phyloP scores from a whole-genome alignment of 2,888 invertebrate genomes.

The Melanostoma scalare region DNA sequence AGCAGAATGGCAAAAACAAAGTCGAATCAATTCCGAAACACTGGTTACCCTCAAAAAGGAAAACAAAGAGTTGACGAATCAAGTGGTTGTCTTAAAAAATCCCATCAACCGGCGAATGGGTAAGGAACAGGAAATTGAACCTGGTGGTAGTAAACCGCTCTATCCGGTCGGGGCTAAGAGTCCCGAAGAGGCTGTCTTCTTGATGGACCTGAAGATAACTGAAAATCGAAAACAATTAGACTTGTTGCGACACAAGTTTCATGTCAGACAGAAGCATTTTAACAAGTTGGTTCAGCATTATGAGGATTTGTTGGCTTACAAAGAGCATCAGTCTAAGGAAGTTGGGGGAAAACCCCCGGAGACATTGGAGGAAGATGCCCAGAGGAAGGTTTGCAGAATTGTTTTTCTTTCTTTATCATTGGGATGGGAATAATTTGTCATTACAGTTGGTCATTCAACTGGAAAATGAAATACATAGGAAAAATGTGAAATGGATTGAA shows the following conservation, averaged over 20 bases:
- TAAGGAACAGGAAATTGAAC: constrained; percentile 75
- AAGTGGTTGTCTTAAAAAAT: constrained; percentile 82
- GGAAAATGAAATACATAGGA: constrained; percentile 91
- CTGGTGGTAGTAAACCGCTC: constrained; percentile 79
- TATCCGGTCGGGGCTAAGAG: constrained; percentile 83
- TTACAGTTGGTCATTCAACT: constrained; percentile 85
- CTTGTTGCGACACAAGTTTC: constrained; percentile 87
- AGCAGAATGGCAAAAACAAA: constrained; percentile 90
- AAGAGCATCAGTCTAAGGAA: constrained; percentile 81
- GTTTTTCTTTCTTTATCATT: constrained; percentile 68
- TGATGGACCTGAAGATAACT: constrained; percentile 86
- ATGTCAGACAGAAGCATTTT: constrained; percentile 85
- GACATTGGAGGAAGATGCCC: constrained; percentile 84
- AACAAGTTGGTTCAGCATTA: constrained; percentile 85
- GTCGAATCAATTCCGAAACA: constrained; percentile 87
- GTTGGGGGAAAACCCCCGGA: constrained; percentile 80
- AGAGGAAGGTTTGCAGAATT: constrained; percentile 85
- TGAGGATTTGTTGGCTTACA: constrained; percentile 85
- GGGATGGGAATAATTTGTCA: too few relatives aligned
- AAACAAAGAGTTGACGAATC: constrained; percentile 85
- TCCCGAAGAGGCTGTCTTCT: constrained; percentile 82
- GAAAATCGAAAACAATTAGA: constrained; percentile 89
- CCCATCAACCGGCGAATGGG: constrained; percentile 78
- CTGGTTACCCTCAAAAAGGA: constrained; percentile 89
- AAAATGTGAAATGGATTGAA: constrained; percentile 91